Conservation (phyloP, 2,797 vertebrate genomes). For the Eospalax fontanierii region DNA sequence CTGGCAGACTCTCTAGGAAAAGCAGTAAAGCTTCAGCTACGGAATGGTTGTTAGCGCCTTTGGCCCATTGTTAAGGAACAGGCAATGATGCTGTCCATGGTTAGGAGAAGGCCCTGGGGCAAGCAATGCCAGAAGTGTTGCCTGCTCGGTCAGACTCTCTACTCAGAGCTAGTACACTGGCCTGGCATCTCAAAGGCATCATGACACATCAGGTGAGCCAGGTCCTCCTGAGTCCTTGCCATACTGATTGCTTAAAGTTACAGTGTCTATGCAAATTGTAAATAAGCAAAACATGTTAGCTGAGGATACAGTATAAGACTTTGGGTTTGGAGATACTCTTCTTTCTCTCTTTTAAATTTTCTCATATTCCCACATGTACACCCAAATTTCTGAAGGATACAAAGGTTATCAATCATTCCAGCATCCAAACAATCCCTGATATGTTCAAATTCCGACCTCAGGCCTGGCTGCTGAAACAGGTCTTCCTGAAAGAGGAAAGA, state of each 20-base stretch:
- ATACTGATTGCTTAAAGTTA: slow-evolving; percentile 10
- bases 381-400: slow-evolving; percentile 95
- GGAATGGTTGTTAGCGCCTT: slow-evolving; percentile 97
- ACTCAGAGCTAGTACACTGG: not conserved
- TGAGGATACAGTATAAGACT: slow-evolving; percentile 2
- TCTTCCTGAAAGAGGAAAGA: slow-evolving; percentile 94
- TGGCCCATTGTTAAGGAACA: slow-evolving; percentile 86
- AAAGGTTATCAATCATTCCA: slow-evolving; percentile 93
- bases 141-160: slow-evolving; percentile 7
- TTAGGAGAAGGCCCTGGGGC: slow-evolving; percentile 46
- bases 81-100: not conserved
- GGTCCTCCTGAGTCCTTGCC: slow-evolving; percentile 51
- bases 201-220: not conserved
- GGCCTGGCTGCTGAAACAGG: slow-evolving; percentile 98
- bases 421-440: slow-evolving; percentile 97
- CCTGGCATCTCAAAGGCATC: not conserved
- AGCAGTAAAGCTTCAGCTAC: slow-evolving; percentile 97
- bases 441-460: slow-evolving; percentile 95
- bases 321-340: slow-evolving; percentile 42
- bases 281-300: slow-evolving; percentile 56
- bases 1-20: slow-evolving; percentile 97
- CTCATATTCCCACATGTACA: not conserved
- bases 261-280: slow-evolving; percentile 47
- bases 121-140: not conserved
- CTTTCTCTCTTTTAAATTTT: slow-evolving; percentile 20